These are phyloP conservation scores for Zaprionus obscuricornis DNA, from an alignment of 2,888 invertebrate species.

Conservation along the genomic window DNA sequence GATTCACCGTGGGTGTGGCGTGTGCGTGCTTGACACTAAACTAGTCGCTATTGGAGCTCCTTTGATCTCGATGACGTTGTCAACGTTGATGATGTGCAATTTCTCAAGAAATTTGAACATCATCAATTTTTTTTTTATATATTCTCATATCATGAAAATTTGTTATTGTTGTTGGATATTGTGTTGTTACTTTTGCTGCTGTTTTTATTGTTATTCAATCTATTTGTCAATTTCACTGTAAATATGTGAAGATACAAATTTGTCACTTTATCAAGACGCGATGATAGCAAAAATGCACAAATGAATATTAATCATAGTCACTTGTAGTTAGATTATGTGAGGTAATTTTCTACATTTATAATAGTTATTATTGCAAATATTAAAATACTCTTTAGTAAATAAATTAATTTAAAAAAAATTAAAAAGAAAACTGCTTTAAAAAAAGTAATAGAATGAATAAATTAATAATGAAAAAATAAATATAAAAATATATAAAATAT, in stretches of 20 bases:
- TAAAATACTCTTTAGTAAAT: no score
- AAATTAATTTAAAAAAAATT: no score
- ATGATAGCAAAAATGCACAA: slow-evolving; percentile 12
- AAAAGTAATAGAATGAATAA: no score
- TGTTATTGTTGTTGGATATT: slow-evolving; percentile 15
- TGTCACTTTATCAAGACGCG: slow-evolving; percentile 31
- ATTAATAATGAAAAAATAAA: no score
- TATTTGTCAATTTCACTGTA: slow-evolving; percentile 47
- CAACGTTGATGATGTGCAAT: slow-evolving; percentile 66
- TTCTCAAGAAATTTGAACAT: slow-evolving; percentile 67
- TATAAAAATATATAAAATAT: no score
- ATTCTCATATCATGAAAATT: slow-evolving; percentile 31
- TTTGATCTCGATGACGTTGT: slow-evolving; percentile 71
- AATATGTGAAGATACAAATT: slow-evolving; percentile 43
- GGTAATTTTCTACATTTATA: no score
- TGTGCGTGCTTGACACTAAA: slow-evolving; percentile 44
- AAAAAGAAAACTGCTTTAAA: no score
- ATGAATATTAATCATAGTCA: slow-evolving; percentile 17
- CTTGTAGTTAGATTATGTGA: no score
- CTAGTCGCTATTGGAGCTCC: slow-evolving; percentile 52
- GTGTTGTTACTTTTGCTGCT: background rate
- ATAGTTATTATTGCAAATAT: no score
- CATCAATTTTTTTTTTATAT: slow-evolving; percentile 61
- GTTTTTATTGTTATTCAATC: slow-evolving; percentile 32
- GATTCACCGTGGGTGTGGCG: slow-evolving; percentile 3